phyloP scores from a whole-genome alignment of 2,888 invertebrate genomes.

The Heliconius cydno region DNA sequence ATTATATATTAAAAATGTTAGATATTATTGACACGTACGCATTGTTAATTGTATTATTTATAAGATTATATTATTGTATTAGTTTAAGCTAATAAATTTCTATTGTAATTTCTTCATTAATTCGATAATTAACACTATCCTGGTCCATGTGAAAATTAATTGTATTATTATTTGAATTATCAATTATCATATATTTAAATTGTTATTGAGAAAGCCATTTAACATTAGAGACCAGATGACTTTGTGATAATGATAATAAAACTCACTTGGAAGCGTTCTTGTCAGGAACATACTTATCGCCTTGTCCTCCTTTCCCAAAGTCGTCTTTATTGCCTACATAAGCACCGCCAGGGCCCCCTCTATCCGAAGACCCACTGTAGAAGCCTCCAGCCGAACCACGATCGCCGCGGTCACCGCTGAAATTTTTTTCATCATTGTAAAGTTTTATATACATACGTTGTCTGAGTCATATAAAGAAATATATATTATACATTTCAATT shows the following conservation, averaged over 20 bases:
- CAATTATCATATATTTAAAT: background rate
- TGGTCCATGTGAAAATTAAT: background rate
- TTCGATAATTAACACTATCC: background rate
- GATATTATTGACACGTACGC: background rate
- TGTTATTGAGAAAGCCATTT: background rate
- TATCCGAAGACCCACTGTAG: slow-evolving; percentile 54
- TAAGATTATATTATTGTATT: background rate
- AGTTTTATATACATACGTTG: too few species aligned
- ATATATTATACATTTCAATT: background rate
- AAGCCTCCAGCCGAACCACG: slow-evolving; percentile 57
- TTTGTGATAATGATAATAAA: background rate
- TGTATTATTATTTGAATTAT: background rate
- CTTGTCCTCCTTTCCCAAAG: slow-evolving; percentile 35
- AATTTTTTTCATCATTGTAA: slow-evolving; percentile 15
- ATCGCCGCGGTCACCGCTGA: slow-evolving; percentile 52
- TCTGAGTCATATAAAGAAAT: background rate
- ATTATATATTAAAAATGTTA: background rate
- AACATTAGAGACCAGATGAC: background rate
- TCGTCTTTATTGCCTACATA: slow-evolving; percentile 47
- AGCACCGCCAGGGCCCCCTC: slow-evolving; percentile 49
- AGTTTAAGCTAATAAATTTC: background rate
- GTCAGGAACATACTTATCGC: slow-evolving; percentile 45
- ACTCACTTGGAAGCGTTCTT: slow-evolving; percentile 41
- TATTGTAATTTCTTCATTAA: background rate
- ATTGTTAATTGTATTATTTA: background rate